phyloP scores from a whole-genome alignment of 2,113 vertebrate genomes.

The Anolis sagrei region DNA sequence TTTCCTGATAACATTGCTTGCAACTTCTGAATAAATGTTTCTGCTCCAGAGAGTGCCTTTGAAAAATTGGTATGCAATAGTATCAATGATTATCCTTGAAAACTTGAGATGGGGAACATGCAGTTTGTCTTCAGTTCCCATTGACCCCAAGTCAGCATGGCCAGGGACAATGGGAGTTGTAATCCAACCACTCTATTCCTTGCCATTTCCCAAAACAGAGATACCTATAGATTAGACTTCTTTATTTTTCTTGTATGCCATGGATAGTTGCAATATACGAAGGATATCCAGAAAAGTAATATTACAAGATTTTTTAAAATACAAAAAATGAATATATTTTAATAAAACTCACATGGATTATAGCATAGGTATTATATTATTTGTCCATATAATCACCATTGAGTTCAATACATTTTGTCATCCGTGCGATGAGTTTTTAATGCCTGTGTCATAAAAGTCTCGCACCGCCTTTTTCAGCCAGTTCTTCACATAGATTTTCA shows the following conservation, averaged over 20 bases:
- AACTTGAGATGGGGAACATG: neutral
- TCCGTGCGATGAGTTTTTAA: no score
- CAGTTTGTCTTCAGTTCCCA: neutral
- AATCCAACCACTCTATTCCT: neutral
- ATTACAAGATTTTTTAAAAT: no score
- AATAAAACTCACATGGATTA: no score
- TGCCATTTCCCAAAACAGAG: conserved; percentile 25
- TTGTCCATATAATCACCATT: no score
- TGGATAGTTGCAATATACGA: neutral
- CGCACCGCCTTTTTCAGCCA: no score
- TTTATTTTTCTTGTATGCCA: neutral
- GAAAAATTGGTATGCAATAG: conserved; percentile 57
- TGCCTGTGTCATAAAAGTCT: no score
- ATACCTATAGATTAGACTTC: conserved; percentile 44
- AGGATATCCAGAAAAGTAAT: no score
- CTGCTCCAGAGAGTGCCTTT: conserved; percentile 58
- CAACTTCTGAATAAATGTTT: conserved; percentile 70
- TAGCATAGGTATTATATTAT: no score
- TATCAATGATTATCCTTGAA: conserved; percentile 57
- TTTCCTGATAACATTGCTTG: conserved; percentile 76
- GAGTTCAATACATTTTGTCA: no score
- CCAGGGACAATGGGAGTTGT: neutral
- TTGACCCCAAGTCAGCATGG: no score
- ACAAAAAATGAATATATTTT: no score
- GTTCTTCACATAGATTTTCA: no score